Evolutionary conservation across 2,113 vertebrate species (phyloP).

Genomic region (Vulpes vulpes): DNA sequence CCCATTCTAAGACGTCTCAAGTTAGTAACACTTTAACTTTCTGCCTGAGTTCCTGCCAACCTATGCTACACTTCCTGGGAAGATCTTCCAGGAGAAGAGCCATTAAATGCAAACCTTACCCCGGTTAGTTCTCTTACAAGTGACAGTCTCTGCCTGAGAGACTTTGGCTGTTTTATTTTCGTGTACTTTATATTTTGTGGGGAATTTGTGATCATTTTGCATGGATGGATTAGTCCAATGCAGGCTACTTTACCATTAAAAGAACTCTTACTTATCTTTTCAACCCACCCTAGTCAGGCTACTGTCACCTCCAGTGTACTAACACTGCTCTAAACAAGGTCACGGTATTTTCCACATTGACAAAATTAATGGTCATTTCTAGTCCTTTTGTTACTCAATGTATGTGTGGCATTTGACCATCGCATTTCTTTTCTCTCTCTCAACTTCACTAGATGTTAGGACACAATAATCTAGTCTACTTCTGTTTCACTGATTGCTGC

Average conservation of each 20-base stretch:
- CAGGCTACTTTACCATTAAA: background rate
- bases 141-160: background rate
- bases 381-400: background rate
- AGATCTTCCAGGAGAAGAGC: background rate
- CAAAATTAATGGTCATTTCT: background rate
- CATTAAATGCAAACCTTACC: constrained; percentile 19
- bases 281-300: background rate
- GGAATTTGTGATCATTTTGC: background rate
- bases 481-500: background rate
- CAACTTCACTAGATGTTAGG: background rate
- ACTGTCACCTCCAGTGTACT: background rate
- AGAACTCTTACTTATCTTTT: background rate
- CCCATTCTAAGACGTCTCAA: background rate
- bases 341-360: background rate
- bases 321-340: background rate
- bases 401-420: background rate
- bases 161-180: background rate
- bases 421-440: background rate
- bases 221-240: background rate
- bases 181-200: background rate
- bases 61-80: background rate
- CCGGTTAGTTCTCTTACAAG: background rate
- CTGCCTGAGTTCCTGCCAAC: background rate
- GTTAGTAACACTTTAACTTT: background rate
- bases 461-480: background rate